Percentiles rank a stretch among this genome's conserved stretches.
phyloP scores from a whole-genome alignment of 2,113 vertebrate species.

The Thermophis baileyi region DNA sequence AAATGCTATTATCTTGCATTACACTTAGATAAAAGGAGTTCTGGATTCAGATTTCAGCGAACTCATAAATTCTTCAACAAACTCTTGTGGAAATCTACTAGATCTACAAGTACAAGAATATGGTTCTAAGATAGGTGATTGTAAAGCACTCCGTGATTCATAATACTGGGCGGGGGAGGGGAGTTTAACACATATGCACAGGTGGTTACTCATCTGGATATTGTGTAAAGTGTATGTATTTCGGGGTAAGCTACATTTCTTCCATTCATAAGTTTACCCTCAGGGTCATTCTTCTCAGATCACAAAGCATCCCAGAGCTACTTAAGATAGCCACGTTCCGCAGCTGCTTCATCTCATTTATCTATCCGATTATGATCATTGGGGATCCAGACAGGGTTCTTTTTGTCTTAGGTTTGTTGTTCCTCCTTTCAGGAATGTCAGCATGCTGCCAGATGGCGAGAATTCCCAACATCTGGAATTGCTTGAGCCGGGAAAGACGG shows the following conservation, averaged over 20 bases:
- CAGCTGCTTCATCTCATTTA: conserved; percentile 76
- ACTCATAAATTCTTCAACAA: not conserved
- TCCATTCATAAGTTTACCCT: conserved; percentile 75
- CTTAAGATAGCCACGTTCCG: conserved; percentile 64
- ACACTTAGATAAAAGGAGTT: not conserved
- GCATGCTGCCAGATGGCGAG: conserved; percentile 91
- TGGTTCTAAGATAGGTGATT: not conserved
- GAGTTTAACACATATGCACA: conserved; percentile 24
- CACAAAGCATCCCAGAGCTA: conserved; percentile 56
- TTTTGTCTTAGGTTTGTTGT: conserved; percentile 62
- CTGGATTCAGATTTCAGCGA: not conserved
- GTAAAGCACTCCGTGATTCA: not conserved
- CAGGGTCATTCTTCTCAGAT: conserved; percentile 67
- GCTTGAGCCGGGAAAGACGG: conserved; percentile 83
- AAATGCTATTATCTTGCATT: not conserved
- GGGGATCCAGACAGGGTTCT: conserved; percentile 47
- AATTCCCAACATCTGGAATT: conserved; percentile 88
- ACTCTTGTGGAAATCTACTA: conserved; percentile 36
- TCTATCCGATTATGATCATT: conserved; percentile 41
- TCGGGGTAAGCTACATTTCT: conserved; percentile 53
- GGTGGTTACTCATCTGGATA: conserved; percentile 41
- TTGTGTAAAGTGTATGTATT: conserved; percentile 39
- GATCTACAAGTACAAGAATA: not conserved
- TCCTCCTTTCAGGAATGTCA: conserved; percentile 84
- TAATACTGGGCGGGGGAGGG: not conserved